Evolutionary conservation across 1,140 invertebrate species (phyloP), one percentile per base, ranked within the genome.

Genomic region (Aleiodes sp.): DNA sequence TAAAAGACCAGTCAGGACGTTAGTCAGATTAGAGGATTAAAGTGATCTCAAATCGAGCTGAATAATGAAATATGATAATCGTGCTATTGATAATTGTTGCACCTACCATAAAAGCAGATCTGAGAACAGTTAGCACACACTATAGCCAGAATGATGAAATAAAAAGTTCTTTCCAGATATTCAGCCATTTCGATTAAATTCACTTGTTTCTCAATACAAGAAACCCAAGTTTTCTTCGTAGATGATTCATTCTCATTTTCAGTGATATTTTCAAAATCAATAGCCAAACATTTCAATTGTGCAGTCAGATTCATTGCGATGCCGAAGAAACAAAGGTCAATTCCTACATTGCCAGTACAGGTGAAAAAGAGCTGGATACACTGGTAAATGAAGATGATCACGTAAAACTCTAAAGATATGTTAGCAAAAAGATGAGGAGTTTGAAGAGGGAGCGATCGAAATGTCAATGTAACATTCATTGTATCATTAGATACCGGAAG

Each of bases 231-330:
- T 14, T 8, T 65, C 26, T 21, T 4, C 10, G 1, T 10, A 0
- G 19, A 14, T n/a, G 4, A 41, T 2, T 16, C 19, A 8, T 19
- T 46, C 0, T 16, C 2, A 0, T 57, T 8, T 31, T 66, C 24
- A 2, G 7, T 6, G 9, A 41, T 16, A 19, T 1, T 29, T 9
- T 39, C 60, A 19, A 46, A 41, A 43, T 35, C 19, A 12, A 19
- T 9, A 12, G 39, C 12, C 1, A 78, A 33, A 4, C 72, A 14
- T 24, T 73, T 67, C 4, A 77, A 46, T 59, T 75, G 73, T 52
- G 71, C 72, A 24, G 70, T 72, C 7, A 77, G 7, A 39, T 77
- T 71, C 66, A 78, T 64, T n/a, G 70, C 29, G 1, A 76, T 29
- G 3, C 64, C 65, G 41, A 77, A 77, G 21, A 78, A 66, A 28